phyloP scores from a whole-genome alignment of 2,797 vertebrate genomes.

The Pipistrellus pygmaeus region DNA sequence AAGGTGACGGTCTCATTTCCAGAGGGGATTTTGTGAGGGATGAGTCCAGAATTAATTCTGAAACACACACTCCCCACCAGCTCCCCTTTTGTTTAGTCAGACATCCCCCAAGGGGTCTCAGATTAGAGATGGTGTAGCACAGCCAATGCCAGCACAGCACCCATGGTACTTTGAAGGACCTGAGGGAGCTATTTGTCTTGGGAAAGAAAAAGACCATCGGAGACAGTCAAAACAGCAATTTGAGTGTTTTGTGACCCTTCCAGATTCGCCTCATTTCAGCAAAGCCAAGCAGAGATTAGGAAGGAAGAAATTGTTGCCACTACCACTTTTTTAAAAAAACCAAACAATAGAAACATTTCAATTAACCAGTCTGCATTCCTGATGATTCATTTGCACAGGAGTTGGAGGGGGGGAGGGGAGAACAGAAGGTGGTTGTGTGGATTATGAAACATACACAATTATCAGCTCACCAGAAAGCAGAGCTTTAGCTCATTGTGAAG shows the following conservation, averaged over 20 bases:
- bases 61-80: not conserved
- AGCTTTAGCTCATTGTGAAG: not conserved
- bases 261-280: not conserved
- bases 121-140: too few relatives aligned
- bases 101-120: too few relatives aligned
- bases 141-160: not conserved
- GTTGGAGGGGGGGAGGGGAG: not conserved
- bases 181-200: constrained; percentile 13
- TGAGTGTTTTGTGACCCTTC: not conserved
- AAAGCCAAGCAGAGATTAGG: not conserved
- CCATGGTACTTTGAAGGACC: not conserved
- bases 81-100: not conserved
- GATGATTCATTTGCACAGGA: not conserved
- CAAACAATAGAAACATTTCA: not conserved
- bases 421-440: not conserved
- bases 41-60: not conserved
- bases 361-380: not conserved
- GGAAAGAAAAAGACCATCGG: not conserved
- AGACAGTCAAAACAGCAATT: not conserved
- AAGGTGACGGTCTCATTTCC: not conserved
- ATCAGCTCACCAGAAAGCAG: not conserved
- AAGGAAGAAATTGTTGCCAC: not conserved
- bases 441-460: not conserved
- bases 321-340: not conserved
- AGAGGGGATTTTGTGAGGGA: not conserved